Percentiles rank a stretch among this genome's conserved stretches.
These are phyloP conservation scores for Micropoecilia bifurca DNA, from an alignment of 2,797 vertebrate genomes.

Conservation along the genomic window DNA sequence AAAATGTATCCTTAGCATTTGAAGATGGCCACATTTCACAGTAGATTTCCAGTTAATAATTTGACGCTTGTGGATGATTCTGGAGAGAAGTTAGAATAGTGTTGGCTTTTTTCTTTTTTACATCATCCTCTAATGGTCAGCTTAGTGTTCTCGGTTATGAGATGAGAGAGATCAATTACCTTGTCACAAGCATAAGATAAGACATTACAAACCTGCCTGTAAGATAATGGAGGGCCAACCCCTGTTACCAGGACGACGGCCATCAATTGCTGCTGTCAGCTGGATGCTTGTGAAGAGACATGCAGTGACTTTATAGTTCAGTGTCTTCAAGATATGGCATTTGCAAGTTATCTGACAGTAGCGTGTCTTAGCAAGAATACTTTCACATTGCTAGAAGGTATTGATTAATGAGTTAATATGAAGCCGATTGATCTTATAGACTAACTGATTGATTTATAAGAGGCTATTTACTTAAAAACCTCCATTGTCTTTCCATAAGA, in stretches of 20 bases:
- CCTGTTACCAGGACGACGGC: slow-evolving; percentile 53
- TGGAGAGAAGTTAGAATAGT: slow-evolving; percentile 23
- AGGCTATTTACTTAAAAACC: no score
- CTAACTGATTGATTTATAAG: no score
- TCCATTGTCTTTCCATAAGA: no score
- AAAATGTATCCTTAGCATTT: background rate
- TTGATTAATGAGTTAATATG: no score
- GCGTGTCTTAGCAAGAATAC: slow-evolving; percentile 1
- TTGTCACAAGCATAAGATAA: slow-evolving; percentile 29
- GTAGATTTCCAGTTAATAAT: background rate
- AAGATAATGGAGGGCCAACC: slow-evolving; percentile 23
- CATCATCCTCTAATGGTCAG: slow-evolving; percentile 27
- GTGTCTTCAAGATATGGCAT: slow-evolving; percentile 19
- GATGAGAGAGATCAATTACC: slow-evolving; percentile 49
- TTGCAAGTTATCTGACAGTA: slow-evolving; percentile 12
- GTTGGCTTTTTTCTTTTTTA: slow-evolving; percentile 7
- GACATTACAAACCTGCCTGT: slow-evolving; percentile 26
- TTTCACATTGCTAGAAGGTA: no score
- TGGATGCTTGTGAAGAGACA: slow-evolving; percentile 40
- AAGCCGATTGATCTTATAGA: no score
- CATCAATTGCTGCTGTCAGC: slow-evolving; percentile 41
- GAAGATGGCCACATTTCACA: background rate
- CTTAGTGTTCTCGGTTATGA: slow-evolving; percentile 31
- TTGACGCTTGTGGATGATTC: slow-evolving; percentile 1
- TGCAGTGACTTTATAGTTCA: slow-evolving; percentile 37